Percentiles rank a stretch among this genome's conserved stretches.
Evolutionary conservation across 2,113 vertebrate species (phyloP).

Genomic region (Lasiurus cinereus): DNA sequence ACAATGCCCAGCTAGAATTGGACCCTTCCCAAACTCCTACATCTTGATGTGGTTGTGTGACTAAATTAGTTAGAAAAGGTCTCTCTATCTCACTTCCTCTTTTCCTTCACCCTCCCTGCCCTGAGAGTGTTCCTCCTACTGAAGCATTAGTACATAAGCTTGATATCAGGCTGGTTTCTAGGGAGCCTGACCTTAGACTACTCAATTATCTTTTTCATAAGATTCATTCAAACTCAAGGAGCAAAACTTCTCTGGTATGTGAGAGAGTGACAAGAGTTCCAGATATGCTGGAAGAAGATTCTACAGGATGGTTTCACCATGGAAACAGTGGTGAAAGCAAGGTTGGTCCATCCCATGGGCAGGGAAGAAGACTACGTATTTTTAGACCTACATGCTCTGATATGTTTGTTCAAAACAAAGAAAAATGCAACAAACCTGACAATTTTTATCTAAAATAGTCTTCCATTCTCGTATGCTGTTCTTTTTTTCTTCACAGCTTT

Average conservation of each 20-base stretch:
- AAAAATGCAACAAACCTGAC: neutral
- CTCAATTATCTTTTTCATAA: neutral
- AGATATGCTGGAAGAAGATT: neutral
- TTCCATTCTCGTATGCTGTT: neutral
- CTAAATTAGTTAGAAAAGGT: neutral
- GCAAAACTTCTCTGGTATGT: slow-evolving; percentile 1
- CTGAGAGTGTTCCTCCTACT: neutral
- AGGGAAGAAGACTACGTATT: neutral
- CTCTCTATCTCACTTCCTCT: neutral
- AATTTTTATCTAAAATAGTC: neutral
- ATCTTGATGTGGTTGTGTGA: neutral
- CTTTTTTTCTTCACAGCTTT: slow-evolving; percentile 26
- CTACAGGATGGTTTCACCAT: neutral
- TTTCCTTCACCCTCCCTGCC: neutral
- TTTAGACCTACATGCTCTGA: neutral
- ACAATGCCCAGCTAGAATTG: neutral
- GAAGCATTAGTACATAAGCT: neutral
- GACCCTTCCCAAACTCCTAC: neutral
- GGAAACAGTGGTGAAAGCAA: neutral
- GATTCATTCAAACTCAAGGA: slow-evolving; percentile 6
- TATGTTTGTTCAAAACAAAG: slow-evolving; percentile 17
- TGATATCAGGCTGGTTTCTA: neutral
- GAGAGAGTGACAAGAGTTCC: neutral
- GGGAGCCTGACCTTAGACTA: neutral
- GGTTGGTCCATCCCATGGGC: neutral